Base-by-base conservation (phyloP, 2,797 vertebrate genomes). In the Argya squamiceps region DNA sequence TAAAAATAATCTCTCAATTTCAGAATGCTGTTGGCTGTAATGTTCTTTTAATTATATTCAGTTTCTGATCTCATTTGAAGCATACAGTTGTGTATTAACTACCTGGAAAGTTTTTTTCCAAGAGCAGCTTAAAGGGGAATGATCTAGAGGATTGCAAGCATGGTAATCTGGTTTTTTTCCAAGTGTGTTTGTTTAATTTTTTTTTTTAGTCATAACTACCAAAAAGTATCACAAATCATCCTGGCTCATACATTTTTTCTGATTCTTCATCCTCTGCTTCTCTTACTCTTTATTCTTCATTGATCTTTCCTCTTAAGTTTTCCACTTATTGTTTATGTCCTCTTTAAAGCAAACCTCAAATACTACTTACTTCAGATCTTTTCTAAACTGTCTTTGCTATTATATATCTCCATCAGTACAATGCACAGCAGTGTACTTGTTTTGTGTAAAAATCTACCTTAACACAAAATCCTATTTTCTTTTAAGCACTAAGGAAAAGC, bases 1-100 rank as follows among this genome's bases (percentile, higher is more conserved):
- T 88, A 96, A 97, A 97, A 89, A 86, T 89, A 93, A 96, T 95
- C 63, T 96, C 92, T 92, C 52, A 43, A 74, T 87, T 95, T 84
- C 90, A 90, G 50, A 76, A 85, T 44, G 73, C 30, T 84, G 73
- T 92, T 96, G 70, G 88, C 77, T 94, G 88, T 53, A 77, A 86
- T 10, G 20, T 65, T 91, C 73, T 94, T 93, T 93, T 92, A 94
- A 97, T 91, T 94, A 80, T 84, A 92, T 93, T 77, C 82, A 60
- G 52, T 77, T 96, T 94, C 70, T 82, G 56, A 83, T 95, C 80
- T 95, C 76, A 84, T 96, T 96, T 96, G 63, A 81, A 95, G 52
- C 86, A 73, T 36, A 68, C 43, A 81, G 43, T 87, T 91, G 58
- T 67, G 34, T 60, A 86, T 84, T 93, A 95, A 93, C 37, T 62